phyloP scores from a whole-genome alignment of 2,888 invertebrate genomes.

The Colostygia pectinataria region DNA sequence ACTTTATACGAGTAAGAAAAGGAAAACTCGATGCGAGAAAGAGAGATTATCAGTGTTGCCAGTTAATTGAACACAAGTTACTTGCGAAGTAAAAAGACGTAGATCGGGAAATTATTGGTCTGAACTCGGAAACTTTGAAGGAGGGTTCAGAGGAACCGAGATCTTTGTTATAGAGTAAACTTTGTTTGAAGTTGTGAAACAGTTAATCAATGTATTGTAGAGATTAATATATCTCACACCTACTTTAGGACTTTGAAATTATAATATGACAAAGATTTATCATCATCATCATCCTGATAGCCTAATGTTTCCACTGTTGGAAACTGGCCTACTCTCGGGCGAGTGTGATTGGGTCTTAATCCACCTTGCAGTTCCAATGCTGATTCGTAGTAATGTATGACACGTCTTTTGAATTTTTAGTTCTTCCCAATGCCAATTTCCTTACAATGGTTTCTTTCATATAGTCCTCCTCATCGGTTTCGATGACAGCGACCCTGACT shows the following conservation, averaged over 20 bases:
- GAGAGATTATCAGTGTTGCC: conserved; percentile 68
- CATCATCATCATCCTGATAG: no score
- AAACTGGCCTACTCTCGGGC: no score
- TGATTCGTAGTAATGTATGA: no score
- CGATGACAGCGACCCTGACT: no score
- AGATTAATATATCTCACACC: conserved; percentile 30
- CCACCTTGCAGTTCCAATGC: no score
- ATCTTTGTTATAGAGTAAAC: conserved; percentile 49
- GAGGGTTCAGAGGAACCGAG: conserved; percentile 45
- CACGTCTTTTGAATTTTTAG: no score
- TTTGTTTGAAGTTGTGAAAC: conserved; percentile 41
- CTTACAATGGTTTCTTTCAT: no score
- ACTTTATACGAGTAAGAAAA: conserved; percentile 60
- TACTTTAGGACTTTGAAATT: background rate
- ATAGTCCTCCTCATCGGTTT: no score
- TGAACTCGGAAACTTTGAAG: conserved; percentile 53
- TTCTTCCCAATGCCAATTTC: no score
- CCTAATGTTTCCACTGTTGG: no score
- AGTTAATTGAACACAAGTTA: conserved; percentile 68
- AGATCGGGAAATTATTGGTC: conserved; percentile 60
- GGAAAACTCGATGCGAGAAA: conserved; percentile 46
- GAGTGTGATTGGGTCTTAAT: no score
- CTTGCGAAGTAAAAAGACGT: conserved; percentile 60
- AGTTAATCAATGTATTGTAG: conserved; percentile 40
- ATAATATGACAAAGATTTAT: no score